These are phyloP conservation scores for Cephalopholis sonnerati DNA, from an alignment of 2,113 vertebrate species.

Conservation along the genomic window DNA sequence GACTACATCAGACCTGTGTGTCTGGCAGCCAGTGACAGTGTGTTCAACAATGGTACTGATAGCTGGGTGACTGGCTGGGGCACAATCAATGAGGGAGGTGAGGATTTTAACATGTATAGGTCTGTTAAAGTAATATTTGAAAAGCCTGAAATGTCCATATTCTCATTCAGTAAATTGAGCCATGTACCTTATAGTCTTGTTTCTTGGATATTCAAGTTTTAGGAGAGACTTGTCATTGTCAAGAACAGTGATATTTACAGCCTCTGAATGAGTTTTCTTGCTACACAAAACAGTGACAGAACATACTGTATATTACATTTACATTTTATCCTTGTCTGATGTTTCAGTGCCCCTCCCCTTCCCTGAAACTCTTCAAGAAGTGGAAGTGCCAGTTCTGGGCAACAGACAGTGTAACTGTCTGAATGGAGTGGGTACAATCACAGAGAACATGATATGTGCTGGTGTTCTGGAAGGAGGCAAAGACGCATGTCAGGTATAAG, in stretches of 20 bases:
- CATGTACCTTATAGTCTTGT: too few species aligned
- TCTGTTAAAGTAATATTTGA: too few species aligned
- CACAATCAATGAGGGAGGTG: conserved; percentile 80
- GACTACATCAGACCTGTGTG: conserved; percentile 85
- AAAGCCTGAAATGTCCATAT: too few species aligned
- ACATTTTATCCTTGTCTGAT: neutral
- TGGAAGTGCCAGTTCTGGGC: conserved; percentile 71
- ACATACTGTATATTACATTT: too few species aligned
- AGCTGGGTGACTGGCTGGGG: conserved; percentile 90
- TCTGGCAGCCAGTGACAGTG: conserved; percentile 79
- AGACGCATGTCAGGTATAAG: conserved; percentile 81
- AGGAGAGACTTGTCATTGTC: too few species aligned
- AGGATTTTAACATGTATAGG: neutral
- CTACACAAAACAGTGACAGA: too few species aligned
- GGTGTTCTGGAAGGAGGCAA: conserved; percentile 81
- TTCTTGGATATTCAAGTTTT: too few species aligned
- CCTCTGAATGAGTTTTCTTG: too few species aligned
- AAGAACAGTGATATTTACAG: too few species aligned
- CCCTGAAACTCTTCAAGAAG: conserved; percentile 74
- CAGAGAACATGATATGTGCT: conserved; percentile 86
- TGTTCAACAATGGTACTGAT: conserved; percentile 78
- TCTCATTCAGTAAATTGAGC: too few species aligned
- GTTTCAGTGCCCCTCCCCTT: conserved; percentile 38
- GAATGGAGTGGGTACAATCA: conserved; percentile 64
- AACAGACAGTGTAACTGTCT: conserved; percentile 70